Conservation (phyloP, 2,113 vertebrate species). For the Hiodon tergisus region DNA sequence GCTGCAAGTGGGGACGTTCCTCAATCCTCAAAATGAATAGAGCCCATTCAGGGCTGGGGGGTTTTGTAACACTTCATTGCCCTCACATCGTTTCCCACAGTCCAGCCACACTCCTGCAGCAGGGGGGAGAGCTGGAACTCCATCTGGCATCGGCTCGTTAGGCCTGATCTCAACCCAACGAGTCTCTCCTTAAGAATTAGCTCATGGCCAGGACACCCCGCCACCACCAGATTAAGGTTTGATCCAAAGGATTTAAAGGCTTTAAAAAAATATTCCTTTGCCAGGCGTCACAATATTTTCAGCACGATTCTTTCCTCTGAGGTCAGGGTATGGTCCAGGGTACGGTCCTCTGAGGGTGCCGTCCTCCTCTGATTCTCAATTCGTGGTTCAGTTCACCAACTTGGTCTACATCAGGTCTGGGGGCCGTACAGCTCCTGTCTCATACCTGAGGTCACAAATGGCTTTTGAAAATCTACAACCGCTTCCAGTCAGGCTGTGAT, state of each 20-base stretch:
- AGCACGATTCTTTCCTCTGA: not conserved
- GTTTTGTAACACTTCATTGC: not conserved
- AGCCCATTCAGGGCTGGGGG: not conserved
- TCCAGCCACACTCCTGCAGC: not conserved
- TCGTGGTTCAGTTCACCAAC: not conserved
- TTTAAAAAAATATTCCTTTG: not conserved
- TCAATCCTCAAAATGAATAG: not conserved
- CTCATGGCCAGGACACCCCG: not conserved
- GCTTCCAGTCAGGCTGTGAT: too few species aligned
- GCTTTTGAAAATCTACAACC: too few species aligned
- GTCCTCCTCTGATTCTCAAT: not conserved
- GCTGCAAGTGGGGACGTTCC: too few species aligned
- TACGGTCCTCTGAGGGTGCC: not conserved
- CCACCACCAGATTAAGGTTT: slow-evolving; percentile 10
- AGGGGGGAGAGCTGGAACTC: not conserved
- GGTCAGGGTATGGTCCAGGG: not conserved
- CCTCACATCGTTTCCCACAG: not conserved
- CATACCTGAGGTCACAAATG: too few species aligned
- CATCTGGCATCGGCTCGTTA: not conserved
- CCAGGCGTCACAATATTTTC: slow-evolving; percentile 6
- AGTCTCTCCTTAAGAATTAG: slow-evolving; percentile 23
- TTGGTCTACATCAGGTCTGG: not conserved
- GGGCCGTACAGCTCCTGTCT: not conserved
- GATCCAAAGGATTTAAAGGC: slow-evolving; percentile 2
- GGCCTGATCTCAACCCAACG: slow-evolving; percentile 6